Conservation (phyloP, 1,140 invertebrate species). For the Leptoteleia sp. region DNA sequence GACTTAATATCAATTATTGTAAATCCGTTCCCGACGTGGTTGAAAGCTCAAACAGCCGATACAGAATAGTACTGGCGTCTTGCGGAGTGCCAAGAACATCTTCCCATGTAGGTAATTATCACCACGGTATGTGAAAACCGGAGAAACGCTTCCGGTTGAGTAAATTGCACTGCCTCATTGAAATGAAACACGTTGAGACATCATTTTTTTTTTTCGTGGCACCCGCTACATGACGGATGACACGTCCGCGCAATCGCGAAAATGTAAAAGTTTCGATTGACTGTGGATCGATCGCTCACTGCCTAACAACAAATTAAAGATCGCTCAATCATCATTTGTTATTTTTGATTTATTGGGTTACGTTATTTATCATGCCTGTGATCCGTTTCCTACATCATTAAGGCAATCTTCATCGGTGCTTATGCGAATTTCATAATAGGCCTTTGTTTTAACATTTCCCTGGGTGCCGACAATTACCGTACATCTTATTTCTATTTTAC, state of each 20-base stretch:
- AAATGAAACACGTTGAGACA: constrained; percentile 59
- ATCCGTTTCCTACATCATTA: neutral
- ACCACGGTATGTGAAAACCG: constrained; percentile 76
- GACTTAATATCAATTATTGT: neutral
- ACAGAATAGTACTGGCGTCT: constrained; percentile 50
- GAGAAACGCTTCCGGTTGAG: constrained; percentile 79
- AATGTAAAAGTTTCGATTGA: neutral
- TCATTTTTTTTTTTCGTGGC: constrained; percentile 52
- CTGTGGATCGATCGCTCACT: constrained; percentile 1
- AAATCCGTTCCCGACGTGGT: constrained; percentile 17
- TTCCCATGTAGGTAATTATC: constrained; percentile 78
- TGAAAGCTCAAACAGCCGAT: constrained; percentile 54
- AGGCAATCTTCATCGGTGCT: neutral
- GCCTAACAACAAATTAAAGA: constrained; percentile 6
- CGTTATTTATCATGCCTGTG: neutral
- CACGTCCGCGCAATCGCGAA: constrained; percentile 16
- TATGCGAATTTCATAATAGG: neutral
- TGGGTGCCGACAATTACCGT: neutral
- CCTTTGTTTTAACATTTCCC: neutral
- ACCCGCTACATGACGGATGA: constrained; percentile 21
- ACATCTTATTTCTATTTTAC: neutral
- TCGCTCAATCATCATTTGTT: neutral
- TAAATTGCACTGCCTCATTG: constrained; percentile 62
- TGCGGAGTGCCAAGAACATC: constrained; percentile 66
- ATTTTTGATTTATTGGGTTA: constrained; percentile 8